These are phyloP conservation scores for Erynnis tages DNA, from an alignment of 2,888 invertebrate species.

Conservation along the genomic window DNA sequence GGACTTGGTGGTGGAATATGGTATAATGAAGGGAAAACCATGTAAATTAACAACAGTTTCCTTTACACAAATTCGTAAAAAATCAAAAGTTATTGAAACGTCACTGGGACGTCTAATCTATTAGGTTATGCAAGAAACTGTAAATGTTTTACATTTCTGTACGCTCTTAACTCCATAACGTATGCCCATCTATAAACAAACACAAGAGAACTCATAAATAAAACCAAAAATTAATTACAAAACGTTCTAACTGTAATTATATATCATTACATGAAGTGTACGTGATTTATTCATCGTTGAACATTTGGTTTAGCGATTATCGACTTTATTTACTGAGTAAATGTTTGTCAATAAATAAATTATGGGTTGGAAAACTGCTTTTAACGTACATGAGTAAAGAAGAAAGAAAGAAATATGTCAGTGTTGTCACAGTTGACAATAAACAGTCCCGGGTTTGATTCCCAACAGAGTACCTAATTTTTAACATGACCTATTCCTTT, in stretches of 20 bases:
- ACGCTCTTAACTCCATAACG: not conserved
- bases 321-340: not conserved
- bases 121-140: no score
- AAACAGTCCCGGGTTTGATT: no score
- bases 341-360: constrained; percentile 10
- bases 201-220: constrained; percentile 5
- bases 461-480: no score
- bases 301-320: constrained; percentile 8
- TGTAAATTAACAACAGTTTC: no score
- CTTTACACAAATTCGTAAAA: no score
- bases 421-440: no score
- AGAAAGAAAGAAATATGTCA: not conserved
- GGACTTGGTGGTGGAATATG: no score
- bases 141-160: not conserved
- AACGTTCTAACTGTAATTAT: constrained; percentile 3
- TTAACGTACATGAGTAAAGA: no score
- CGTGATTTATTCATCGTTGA: constrained; percentile 3
- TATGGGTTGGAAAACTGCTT: not conserved
- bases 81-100: no score
- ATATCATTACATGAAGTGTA: constrained; percentile 2
- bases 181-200: not conserved
- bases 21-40: no score
- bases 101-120: no score
- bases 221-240: constrained; percentile 18
- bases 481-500: no score